Evolutionary conservation across 2,888 invertebrate genomes (phyloP).

Genomic region (Saturnia pavonia): DNA sequence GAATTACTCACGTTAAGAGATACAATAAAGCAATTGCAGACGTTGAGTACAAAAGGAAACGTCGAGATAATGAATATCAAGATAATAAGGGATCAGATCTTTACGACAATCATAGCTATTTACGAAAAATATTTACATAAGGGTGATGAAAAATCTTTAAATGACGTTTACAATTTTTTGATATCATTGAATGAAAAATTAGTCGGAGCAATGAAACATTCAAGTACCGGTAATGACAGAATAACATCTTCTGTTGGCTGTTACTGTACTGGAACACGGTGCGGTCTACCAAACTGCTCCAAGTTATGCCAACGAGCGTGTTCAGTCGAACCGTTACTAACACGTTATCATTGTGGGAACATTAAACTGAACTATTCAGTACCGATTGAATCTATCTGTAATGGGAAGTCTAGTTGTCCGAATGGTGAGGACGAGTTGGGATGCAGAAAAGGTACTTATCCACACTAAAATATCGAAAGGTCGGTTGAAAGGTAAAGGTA

Average conservation of each 20-base stretch:
- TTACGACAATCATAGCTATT: conserved; percentile 42
- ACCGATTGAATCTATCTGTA: conserved; percentile 51
- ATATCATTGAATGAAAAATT: conserved; percentile 50
- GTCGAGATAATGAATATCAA: conserved; percentile 38
- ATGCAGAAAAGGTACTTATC: conserved; percentile 52
- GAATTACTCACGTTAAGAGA: conserved; percentile 41
- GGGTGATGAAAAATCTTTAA: conserved; percentile 33
- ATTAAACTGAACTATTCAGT: conserved; percentile 37
- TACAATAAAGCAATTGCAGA: conserved; percentile 44
- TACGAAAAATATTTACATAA: conserved; percentile 44
- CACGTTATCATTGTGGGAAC: conserved; percentile 48
- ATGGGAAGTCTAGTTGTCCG: conserved; percentile 56
- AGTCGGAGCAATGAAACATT: conserved; percentile 53
- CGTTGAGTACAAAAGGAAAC: conserved; percentile 34
- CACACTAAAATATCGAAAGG: not conserved
- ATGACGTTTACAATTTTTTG: conserved; percentile 48
- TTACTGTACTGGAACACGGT: conserved; percentile 49
- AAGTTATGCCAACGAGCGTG: conserved; percentile 53
- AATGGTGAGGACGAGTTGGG: conserved; percentile 57
- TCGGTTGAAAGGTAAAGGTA: too few species aligned
- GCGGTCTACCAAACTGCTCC: conserved; percentile 51
- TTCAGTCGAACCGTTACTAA: conserved; percentile 48
- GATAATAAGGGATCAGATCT: conserved; percentile 47
- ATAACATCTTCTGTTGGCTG: conserved; percentile 48
- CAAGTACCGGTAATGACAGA: conserved; percentile 58